These are phyloP conservation scores for Venusia cambrica DNA, from an alignment of 2,888 invertebrate genomes.

Conservation along the genomic window DNA sequence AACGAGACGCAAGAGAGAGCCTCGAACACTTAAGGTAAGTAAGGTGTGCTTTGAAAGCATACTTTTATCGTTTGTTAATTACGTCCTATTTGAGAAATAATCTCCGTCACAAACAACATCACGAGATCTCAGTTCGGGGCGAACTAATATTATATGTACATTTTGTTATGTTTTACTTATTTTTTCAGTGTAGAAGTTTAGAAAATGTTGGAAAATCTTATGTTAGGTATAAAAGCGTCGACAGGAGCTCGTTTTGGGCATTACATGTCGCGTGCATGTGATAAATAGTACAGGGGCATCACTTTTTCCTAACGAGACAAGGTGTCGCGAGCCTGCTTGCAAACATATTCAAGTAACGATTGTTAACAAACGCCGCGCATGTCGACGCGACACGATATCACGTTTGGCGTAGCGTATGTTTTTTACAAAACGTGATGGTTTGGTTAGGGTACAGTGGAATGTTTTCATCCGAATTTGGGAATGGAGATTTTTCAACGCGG, in stretches of 20 bases:
- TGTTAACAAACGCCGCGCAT: slow-evolving; percentile 46
- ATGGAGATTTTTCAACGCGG: slow-evolving; percentile 76
- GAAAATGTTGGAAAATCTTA: too few relatives aligned
- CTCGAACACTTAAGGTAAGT: too few relatives aligned
- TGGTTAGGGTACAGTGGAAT: slow-evolving; percentile 54
- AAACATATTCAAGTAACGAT: slow-evolving; percentile 65
- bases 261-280: slow-evolving; percentile 63
- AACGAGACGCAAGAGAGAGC: too few relatives aligned
- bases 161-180: too few relatives aligned
- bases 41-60: too few relatives aligned
- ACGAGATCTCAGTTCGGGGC: too few relatives aligned
- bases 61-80: too few relatives aligned
- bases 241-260: slow-evolving; percentile 52
- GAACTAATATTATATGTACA: too few relatives aligned
- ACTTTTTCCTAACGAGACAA: slow-evolving; percentile 78
- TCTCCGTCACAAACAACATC: too few relatives aligned
- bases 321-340: slow-evolving; percentile 58
- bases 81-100: too few relatives aligned
- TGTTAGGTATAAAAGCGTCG: slow-evolving; percentile 41
- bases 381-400: slow-evolving; percentile 29
- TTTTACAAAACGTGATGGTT: slow-evolving; percentile 51
- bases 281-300: slow-evolving; percentile 70
- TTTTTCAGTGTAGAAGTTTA: too few relatives aligned
- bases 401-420: slow-evolving; percentile 41
- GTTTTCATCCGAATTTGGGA: slow-evolving; percentile 70